These are phyloP conservation scores for Darevskia nairensis DNA, from an alignment of 2,797 vertebrate species.

Conservation along the genomic window DNA sequence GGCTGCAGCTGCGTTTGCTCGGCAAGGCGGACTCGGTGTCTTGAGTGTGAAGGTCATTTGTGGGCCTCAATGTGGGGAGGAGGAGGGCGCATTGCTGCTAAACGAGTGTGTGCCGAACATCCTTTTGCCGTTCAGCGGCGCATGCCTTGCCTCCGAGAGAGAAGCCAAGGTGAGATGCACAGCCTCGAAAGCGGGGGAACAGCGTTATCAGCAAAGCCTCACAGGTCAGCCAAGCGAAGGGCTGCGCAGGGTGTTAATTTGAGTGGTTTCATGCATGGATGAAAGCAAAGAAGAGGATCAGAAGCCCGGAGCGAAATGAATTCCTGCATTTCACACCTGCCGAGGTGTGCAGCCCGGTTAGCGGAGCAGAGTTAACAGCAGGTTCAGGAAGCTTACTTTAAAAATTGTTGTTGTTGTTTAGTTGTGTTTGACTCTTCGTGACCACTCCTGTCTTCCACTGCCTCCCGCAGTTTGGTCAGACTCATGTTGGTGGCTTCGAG, in stretches of 20 bases:
- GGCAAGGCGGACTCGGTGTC: too few relatives aligned
- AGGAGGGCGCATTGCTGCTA: not conserved
- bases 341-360: not conserved
- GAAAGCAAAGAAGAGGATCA: not conserved
- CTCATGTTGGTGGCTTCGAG: too few relatives aligned
- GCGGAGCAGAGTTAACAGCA: not conserved
- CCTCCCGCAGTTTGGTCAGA: too few relatives aligned
- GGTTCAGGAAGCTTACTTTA: not conserved
- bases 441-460: too few relatives aligned
- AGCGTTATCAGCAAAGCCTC: not conserved
- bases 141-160: not conserved
- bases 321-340: not conserved
- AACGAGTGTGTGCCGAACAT: not conserved
- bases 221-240: not conserved
- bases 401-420: not conserved
- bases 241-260: slow-evolving; percentile 1
- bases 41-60: not conserved
- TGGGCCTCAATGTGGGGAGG: not conserved
- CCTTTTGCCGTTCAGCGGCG: not conserved
- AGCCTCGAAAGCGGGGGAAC: not conserved
- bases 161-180: not conserved
- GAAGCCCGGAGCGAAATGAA: not conserved
- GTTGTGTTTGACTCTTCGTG: too few relatives aligned
- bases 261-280: slow-evolving; percentile 27
- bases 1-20: not conserved